Base-by-base conservation (phyloP, 1,140 invertebrate species). In the Chymomyza costata region DNA sequence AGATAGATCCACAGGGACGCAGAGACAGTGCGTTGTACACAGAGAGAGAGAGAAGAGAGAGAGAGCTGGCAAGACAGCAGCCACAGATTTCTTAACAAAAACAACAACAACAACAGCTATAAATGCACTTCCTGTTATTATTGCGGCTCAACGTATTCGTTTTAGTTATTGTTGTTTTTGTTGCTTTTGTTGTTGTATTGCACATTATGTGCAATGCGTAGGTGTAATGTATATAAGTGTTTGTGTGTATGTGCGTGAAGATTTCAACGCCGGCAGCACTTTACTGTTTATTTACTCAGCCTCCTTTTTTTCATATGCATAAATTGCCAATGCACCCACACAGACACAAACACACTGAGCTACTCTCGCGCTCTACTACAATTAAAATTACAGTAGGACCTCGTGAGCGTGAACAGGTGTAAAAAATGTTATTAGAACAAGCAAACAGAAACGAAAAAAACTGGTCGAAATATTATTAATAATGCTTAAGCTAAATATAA, bases 121-220 rank as follows among this genome's bases (percentile, higher is more conserved):
- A 65, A 65, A 74, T 74, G 70, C 71, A 76, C 64, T 76, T 76
- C 70, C 70, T 76, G 70, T 76, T 76, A 63, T 76, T 76, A 66
- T 76, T 74, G 69, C 46, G 21, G 3, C 3, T 3, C 21, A 25
- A 25, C 21, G 21, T 25, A n/a, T n/a, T n/a, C n/a, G n/a, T n/a
- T n/a, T n/a, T n/a, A 46, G 58, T 18, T 65, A 45, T 25, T 60
- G 18, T 14, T 46, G 65, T 31, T 50, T 40, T 31, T 44, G 43
- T 25, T 48, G 17, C 47, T 58, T 46, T 45, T 48, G 45, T 17
- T 35, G 16, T 38, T 34, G n/a, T n/a, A n/a, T 62, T 48, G 40
- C 41, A 59, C 50, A 64, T 67, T 73, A 73, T 73, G 63, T 49
- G 63, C 43, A 59, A 30, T 65, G 71, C 62, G 57, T 76, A 71